Evolutionary conservation across 2,797 vertebrate genomes (phyloP).

Genomic region (Tapirus indicus): DNA sequence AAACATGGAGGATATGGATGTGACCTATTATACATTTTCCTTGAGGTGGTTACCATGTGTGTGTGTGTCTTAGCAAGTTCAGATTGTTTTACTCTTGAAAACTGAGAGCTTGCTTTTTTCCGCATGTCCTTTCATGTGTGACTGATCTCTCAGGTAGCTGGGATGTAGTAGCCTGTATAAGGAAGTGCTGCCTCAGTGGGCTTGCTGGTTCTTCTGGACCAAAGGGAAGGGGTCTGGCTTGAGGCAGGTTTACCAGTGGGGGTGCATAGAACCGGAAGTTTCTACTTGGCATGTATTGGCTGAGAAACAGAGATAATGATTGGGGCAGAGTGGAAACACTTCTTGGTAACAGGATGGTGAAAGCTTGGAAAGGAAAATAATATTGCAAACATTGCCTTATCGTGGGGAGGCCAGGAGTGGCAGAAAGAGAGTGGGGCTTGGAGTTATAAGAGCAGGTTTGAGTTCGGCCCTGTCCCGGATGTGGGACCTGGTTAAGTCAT

Average conservation of each 20-base stretch:
- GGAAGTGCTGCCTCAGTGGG: background rate
- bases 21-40: background rate
- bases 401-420: background rate
- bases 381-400: background rate
- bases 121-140: background rate
- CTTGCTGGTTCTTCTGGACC: background rate
- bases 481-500: background rate
- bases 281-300: background rate
- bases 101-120: background rate
- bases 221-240: background rate
- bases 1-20: background rate
- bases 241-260: background rate
- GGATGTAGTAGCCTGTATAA: background rate
- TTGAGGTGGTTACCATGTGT: background rate
- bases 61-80: background rate
- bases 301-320: background rate
- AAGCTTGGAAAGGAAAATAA: background rate
- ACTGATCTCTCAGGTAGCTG: background rate
- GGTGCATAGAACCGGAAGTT: background rate
- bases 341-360: background rate
- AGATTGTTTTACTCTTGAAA: background rate
- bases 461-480: background rate
- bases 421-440: background rate
- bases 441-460: background rate
- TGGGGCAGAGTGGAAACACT: background rate